Conservation (phyloP, 2,113 vertebrate species). For the Telmatochromis bifrenatus region DNA sequence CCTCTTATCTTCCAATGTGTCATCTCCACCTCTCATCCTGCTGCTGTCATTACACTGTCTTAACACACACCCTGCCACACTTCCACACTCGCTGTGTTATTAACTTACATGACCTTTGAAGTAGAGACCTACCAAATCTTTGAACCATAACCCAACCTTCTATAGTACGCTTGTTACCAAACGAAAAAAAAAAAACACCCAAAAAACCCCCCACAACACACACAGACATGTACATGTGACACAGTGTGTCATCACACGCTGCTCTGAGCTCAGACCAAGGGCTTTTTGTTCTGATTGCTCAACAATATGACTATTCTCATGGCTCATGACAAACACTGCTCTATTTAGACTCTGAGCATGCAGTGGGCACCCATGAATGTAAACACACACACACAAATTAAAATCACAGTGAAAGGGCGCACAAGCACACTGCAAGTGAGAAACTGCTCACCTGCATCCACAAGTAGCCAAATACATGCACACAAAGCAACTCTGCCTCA, state of each 20-base stretch:
- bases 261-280: conserved; percentile 12
- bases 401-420: neutral
- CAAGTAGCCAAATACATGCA: neutral
- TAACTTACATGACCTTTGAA: conserved; percentile 14
- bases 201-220: rapidly evolving
- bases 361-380: neutral
- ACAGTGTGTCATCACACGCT: conserved; percentile 17
- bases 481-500: neutral
- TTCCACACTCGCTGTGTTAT: neutral
- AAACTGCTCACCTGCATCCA: neutral
- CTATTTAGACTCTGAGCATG: conserved; percentile 19
- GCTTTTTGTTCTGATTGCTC: conserved; percentile 40
- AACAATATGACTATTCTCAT: conserved; percentile 42
- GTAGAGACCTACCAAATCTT: neutral
- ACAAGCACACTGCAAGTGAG: neutral
- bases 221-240: neutral
- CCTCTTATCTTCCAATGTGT: conserved; percentile 37
- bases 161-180: neutral
- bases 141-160: conserved; percentile 14
- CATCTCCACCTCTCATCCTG: conserved; percentile 33
- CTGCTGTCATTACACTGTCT: conserved; percentile 50
- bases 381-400: neutral
- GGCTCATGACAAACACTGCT: conserved; percentile 32
- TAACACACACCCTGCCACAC: conserved; percentile 13
- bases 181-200: rapidly evolving